These are phyloP conservation scores for Caenorhabditis macrosperma DNA, from an alignment of 2,888 invertebrate species.

Conservation along the genomic window DNA sequence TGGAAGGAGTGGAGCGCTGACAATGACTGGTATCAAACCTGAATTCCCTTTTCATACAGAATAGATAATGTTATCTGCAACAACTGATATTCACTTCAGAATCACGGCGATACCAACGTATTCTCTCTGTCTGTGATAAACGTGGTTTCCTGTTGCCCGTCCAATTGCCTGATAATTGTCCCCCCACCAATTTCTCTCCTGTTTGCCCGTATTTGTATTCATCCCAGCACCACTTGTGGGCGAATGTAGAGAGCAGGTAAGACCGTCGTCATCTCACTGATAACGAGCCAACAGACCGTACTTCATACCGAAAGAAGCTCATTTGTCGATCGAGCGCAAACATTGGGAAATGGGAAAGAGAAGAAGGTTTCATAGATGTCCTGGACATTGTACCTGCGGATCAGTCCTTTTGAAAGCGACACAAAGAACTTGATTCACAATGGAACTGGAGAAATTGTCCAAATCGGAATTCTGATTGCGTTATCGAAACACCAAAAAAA, in stretches of 20 bases:
- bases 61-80: constrained; percentile 61
- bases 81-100: constrained; percentile 57
- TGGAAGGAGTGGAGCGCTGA: not conserved
- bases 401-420: not conserved
- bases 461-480: constrained; percentile 19
- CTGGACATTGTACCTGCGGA: constrained; percentile 40
- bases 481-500: constrained; percentile 24
- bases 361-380: constrained; percentile 23
- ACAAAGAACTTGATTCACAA: too few relatives aligned
- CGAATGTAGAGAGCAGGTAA: constrained; percentile 10
- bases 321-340: constrained; percentile 42
- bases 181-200: not conserved
- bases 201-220: not conserved
- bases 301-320: constrained; percentile 48
- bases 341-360: constrained; percentile 26
- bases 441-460: not conserved
- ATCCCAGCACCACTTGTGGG: not conserved
- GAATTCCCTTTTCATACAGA: constrained; percentile 53
- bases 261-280: constrained; percentile 43
- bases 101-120: constrained; percentile 44
- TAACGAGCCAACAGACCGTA: constrained; percentile 34
- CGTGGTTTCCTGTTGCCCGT: constrained; percentile 11
- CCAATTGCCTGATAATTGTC: constrained; percentile 19
- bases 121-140: constrained; percentile 46
- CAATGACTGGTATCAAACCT: constrained; percentile 50